Conservation (phyloP, 1,140 invertebrate species). For the Hesperophylax magnus region DNA sequence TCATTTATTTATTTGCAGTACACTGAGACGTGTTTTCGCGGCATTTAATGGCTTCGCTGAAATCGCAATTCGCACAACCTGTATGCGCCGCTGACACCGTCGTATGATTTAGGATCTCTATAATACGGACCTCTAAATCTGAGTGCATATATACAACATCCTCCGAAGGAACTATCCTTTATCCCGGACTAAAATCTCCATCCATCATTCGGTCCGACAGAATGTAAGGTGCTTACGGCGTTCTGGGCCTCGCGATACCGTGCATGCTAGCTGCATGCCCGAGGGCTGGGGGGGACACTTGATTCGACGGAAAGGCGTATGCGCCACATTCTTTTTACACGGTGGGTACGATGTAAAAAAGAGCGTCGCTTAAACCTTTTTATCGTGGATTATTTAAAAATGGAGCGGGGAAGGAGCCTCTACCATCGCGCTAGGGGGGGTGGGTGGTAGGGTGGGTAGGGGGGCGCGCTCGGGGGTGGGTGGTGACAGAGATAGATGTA, state of each 20-base stretch:
- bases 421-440: slow-evolving; percentile 11
- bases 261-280: slow-evolving; percentile 42
- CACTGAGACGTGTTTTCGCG: not conserved
- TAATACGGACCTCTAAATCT: slow-evolving; percentile 17
- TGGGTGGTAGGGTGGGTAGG: not conserved
- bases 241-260: not conserved
- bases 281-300: slow-evolving; percentile 12
- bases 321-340: slow-evolving; percentile 51
- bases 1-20: too few species aligned
- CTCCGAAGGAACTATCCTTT: slow-evolving; percentile 57
- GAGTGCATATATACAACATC: slow-evolving; percentile 39
- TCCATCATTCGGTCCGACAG: slow-evolving; percentile 56
- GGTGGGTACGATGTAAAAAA: slow-evolving; percentile 48
- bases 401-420: slow-evolving; percentile 44
- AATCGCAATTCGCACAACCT: slow-evolving; percentile 11
- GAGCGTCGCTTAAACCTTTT: slow-evolving; percentile 52
- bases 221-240: slow-evolving; percentile 41
- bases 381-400: slow-evolving; percentile 52
- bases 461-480: not conserved
- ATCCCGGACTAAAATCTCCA: slow-evolving; percentile 58
- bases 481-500: slow-evolving; percentile 52
- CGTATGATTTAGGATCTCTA: slow-evolving; percentile 19
- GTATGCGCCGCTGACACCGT: not conserved
- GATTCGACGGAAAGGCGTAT: slow-evolving; percentile 38
- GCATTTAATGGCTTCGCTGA: slow-evolving; percentile 23